phyloP scores from a whole-genome alignment of 1,140 invertebrate species.

The Drosophila tani region DNA sequence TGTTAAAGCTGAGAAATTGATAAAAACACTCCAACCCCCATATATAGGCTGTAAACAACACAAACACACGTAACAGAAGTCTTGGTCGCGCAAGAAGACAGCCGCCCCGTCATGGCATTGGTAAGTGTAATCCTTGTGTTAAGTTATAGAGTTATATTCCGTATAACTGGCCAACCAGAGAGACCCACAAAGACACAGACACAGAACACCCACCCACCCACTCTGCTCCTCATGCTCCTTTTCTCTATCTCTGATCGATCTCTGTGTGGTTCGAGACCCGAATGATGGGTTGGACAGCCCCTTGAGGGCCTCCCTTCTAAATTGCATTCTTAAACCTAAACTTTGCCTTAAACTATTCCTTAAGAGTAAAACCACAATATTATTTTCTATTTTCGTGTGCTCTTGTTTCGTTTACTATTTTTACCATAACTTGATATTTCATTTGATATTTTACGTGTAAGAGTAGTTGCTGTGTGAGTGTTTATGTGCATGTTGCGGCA shows the following conservation, averaged over 20 bases:
- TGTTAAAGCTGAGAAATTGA: conserved; percentile 58
- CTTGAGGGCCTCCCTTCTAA: conserved; percentile 12
- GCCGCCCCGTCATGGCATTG: conserved; percentile 85
- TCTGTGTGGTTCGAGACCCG: conserved; percentile 16
- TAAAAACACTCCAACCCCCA: conserved; percentile 66
- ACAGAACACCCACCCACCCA: conserved; percentile 36
- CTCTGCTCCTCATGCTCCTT: conserved; percentile 4
- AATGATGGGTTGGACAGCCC: conserved; percentile 22
- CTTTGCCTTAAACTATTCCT: not conserved
- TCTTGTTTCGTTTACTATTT: conserved; percentile 14
- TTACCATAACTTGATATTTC: conserved; percentile 6
- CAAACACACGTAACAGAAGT: conserved; percentile 85
- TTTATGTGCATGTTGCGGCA: conserved; percentile 65
- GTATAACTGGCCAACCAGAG: conserved; percentile 19
- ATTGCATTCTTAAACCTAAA: conserved; percentile 11
- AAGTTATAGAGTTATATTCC: conserved; percentile 21
- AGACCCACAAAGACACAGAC: conserved; percentile 24
- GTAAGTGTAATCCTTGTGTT: conserved; percentile 70
- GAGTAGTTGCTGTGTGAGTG: conserved; percentile 43
- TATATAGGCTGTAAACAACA: conserved; percentile 85
- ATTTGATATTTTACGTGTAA: conserved; percentile 14
- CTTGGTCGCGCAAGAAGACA: conserved; percentile 85
- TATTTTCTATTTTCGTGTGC: conserved; percentile 30
- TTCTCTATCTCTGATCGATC: conserved; percentile 20
- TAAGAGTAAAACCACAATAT: not conserved